Conservation (phyloP, 2,113 vertebrate species). For the Athene noctua region DNA sequence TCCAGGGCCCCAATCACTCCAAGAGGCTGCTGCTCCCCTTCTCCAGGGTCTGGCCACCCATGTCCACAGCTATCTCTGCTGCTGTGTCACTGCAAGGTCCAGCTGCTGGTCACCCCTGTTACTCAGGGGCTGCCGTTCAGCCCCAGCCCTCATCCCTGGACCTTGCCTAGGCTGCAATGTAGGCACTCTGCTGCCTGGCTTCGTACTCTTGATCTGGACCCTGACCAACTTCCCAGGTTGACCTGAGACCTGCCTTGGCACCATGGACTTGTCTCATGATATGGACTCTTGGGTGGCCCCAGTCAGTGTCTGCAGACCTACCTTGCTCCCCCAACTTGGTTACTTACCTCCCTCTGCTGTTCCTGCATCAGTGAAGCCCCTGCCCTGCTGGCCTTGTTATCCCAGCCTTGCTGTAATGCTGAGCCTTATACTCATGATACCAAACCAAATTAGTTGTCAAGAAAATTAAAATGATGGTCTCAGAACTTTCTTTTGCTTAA, state of each 20-base stretch:
- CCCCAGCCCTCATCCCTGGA: background rate
- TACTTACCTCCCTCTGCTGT: fast-evolving
- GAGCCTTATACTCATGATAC: background rate
- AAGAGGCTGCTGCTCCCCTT: background rate
- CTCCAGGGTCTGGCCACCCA: background rate
- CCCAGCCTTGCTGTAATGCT: fast-evolving
- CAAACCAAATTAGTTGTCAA: background rate
- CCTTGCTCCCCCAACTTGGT: fast-evolving
- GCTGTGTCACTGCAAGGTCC: fast-evolving
- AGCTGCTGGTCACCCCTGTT: background rate
- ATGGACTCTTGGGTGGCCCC: fast-evolving
- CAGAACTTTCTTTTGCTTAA: background rate
- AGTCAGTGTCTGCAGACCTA: background rate
- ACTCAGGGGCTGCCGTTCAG: background rate
- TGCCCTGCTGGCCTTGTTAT: background rate
- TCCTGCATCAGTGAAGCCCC: fast-evolving
- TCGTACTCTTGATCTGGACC: fast-evolving
- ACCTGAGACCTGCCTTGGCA: background rate
- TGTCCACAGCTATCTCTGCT: background rate
- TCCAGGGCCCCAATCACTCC: background rate
- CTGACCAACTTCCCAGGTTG: background rate
- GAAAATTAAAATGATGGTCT: background rate
- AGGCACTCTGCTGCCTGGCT: no score
- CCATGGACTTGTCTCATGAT: fast-evolving
- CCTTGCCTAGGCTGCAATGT: background rate